These are phyloP conservation scores for Acromyrmex heyeri DNA, from an alignment of 1,140 invertebrate genomes.

Conservation along the genomic window DNA sequence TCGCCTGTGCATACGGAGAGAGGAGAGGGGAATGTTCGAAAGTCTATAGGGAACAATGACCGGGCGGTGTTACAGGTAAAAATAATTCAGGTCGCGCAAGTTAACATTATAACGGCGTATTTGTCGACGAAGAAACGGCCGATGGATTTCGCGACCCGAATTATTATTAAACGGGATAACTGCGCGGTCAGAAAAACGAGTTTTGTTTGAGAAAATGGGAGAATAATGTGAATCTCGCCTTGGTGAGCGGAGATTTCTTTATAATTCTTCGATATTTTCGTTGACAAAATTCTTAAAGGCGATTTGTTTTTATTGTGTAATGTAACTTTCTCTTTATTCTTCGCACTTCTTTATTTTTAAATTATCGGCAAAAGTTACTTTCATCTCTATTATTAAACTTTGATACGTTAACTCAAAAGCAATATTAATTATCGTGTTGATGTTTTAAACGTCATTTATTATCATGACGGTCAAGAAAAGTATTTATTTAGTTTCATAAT, in stretches of 20 bases:
- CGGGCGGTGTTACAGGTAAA: slow-evolving; percentile 65
- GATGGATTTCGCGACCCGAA: slow-evolving; percentile 37
- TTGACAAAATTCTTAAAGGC: background rate
- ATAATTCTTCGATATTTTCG: background rate
- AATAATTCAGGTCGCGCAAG: slow-evolving; percentile 71
- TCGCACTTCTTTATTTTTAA: background rate
- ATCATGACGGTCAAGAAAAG: background rate
- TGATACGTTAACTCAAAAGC: background rate
- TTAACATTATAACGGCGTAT: slow-evolving; percentile 60
- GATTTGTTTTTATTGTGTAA: slow-evolving; percentile 34
- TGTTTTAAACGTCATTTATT: background rate
- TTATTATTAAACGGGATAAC: slow-evolving; percentile 43
- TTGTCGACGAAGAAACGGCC: slow-evolving; percentile 15
- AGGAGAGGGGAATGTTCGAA: slow-evolving; percentile 48
- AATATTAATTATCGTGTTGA: background rate
- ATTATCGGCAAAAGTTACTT: background rate
- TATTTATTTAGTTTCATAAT: slow-evolving; percentile 3
- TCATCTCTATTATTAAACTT: background rate
- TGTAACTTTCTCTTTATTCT: slow-evolving; percentile 30
- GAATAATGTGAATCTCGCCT: background rate
- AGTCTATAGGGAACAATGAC: slow-evolving; percentile 68
- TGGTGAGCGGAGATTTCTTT: background rate
- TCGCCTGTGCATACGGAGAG: slow-evolving; percentile 41
- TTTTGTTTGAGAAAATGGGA: background rate
- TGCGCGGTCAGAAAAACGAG: background rate